Conservation (phyloP, 2,888 invertebrate species). For the Trichopoda pennipes region DNA sequence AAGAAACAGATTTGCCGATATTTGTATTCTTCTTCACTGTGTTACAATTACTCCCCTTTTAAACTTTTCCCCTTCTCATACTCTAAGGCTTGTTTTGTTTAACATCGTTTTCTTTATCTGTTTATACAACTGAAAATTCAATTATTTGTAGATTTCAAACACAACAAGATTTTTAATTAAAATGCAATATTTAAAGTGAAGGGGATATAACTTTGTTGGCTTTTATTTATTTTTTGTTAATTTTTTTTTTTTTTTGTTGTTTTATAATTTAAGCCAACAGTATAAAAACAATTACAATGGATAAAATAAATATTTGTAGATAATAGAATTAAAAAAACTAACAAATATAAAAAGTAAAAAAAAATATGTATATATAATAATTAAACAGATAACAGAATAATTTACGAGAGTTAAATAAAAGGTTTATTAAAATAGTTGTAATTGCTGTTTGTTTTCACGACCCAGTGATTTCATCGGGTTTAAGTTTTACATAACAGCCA, state of each 20-base stretch:
- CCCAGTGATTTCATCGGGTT: too few species aligned
- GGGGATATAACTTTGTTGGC: too few species aligned
- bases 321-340: constrained; percentile 5
- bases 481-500: too few species aligned
- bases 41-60: constrained; percentile 19
- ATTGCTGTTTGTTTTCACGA: too few species aligned
- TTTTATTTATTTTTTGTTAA: too few species aligned
- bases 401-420: too few species aligned
- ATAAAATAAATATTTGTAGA: constrained; percentile 38
- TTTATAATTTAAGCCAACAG: constrained; percentile 28
- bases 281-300: constrained; percentile 39
- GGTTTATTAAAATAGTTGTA: too few species aligned
- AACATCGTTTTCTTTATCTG: constrained; percentile 25
- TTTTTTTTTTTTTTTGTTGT: neutral
- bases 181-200: constrained; percentile 24
- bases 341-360: neutral
- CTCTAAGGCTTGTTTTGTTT: neutral
- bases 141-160: constrained; percentile 49
- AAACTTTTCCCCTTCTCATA: too few species aligned
- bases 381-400: too few species aligned
- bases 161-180: constrained; percentile 59
- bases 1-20: neutral
- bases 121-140: constrained; percentile 33
- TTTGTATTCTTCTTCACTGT: constrained; percentile 9
- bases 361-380: too few species aligned